Conservation (phyloP, 2,888 invertebrate species). For the Hoplodrina blanda region DNA sequence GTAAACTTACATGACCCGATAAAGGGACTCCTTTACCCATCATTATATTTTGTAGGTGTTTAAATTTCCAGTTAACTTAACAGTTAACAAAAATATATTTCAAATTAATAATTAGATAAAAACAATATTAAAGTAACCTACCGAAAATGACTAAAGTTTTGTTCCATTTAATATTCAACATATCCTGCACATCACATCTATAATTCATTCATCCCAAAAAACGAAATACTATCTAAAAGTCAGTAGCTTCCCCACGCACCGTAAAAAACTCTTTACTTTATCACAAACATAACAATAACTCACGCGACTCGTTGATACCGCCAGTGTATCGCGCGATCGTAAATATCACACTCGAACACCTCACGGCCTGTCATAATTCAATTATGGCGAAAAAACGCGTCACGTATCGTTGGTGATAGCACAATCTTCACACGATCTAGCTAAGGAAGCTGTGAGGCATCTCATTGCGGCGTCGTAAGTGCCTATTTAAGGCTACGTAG, state of each 20-base stretch:
- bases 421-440: slow-evolving; percentile 82
- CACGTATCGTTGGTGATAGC: slow-evolving; percentile 82
- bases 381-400: slow-evolving; percentile 83
- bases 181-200: slow-evolving; percentile 22
- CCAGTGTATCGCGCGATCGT: slow-evolving; percentile 67
- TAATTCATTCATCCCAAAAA: slow-evolving; percentile 55
- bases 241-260: slow-evolving; percentile 53
- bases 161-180: slow-evolving; percentile 30
- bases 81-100: too few species aligned
- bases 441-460: slow-evolving; percentile 83
- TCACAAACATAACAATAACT: slow-evolving; percentile 69
- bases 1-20: slow-evolving; percentile 53
- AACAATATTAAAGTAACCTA: background rate
- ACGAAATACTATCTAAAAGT: slow-evolving; percentile 49
- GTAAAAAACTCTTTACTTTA: slow-evolving; percentile 66
- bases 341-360: slow-evolving; percentile 75
- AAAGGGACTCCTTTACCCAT: slow-evolving; percentile 29
- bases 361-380: slow-evolving; percentile 82
- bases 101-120: background rate
- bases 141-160: background rate
- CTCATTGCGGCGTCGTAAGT: slow-evolving; percentile 85
- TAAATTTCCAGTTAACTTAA: slow-evolving; percentile 29
- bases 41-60: slow-evolving; percentile 34
- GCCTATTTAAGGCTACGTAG: slow-evolving; percentile 86
- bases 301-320: slow-evolving; percentile 61